phyloP scores from a whole-genome alignment of 2,888 invertebrate genomes.

The Fragum fragum region DNA sequence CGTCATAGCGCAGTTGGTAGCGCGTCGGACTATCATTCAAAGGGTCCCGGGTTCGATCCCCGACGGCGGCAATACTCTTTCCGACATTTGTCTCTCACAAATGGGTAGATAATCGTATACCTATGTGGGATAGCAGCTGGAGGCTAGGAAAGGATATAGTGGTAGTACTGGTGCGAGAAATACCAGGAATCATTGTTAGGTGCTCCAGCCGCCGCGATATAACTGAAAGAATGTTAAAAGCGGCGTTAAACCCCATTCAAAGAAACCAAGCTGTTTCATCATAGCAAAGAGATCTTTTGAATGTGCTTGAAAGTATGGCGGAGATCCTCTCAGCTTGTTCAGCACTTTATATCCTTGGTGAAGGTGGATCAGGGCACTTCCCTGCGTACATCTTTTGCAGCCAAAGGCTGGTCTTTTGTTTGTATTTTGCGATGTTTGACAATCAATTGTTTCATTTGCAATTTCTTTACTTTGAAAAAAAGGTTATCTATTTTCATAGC shows the following conservation, averaged over 20 bases:
- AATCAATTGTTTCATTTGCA: constrained; percentile 41
- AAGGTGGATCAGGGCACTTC: neutral
- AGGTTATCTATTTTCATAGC: constrained; percentile 12
- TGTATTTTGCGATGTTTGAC: constrained; percentile 38
- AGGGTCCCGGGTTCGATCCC: too few species aligned
- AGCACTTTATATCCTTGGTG: constrained; percentile 11
- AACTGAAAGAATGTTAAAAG: too few species aligned
- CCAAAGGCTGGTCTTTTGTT: constrained; percentile 25
- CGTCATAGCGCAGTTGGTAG: neutral
- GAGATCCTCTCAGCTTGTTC: neutral
- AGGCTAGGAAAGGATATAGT: too few species aligned
- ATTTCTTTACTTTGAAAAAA: constrained; percentile 21
- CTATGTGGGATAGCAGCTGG: too few species aligned
- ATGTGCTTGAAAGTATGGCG: constrained; percentile 3
- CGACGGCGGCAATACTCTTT: too few species aligned
- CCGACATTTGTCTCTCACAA: too few species aligned
- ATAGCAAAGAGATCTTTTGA: constrained; percentile 20
- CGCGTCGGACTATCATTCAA: too few species aligned
- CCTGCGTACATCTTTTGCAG: constrained; percentile 24
- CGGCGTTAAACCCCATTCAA: too few species aligned
- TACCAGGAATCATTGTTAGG: too few species aligned
- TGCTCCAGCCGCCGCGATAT: too few species aligned
- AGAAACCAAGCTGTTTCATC: neutral
- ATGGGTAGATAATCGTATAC: too few species aligned
- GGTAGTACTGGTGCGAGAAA: too few species aligned